phyloP scores from a whole-genome alignment of 2,888 invertebrate species.

The Trichopoda pennipes region DNA sequence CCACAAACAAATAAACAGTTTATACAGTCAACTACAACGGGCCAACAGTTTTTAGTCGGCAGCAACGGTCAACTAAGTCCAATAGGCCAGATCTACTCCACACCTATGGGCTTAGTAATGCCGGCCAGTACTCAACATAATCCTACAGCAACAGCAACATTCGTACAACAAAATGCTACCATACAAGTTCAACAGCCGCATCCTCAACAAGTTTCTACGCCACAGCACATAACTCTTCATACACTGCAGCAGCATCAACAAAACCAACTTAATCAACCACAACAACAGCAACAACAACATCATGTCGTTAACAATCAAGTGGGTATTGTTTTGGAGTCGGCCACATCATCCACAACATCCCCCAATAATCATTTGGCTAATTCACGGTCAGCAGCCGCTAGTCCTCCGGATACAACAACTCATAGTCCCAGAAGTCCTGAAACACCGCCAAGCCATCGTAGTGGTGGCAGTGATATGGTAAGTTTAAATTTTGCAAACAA shows the following conservation, averaged over 20 bases:
- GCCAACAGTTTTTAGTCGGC: conserved; percentile 87
- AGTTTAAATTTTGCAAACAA: conserved; percentile 20
- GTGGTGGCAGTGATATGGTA: conserved; percentile 81
- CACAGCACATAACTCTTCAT: conserved; percentile 69
- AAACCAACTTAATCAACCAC: conserved; percentile 58
- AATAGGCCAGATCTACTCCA: conserved; percentile 82
- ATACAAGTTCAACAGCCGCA: conserved; percentile 85
- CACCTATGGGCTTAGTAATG: conserved; percentile 80
- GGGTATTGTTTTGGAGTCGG: conserved; percentile 74
- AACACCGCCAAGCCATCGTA: conserved; percentile 79
- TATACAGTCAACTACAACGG: conserved; percentile 84
- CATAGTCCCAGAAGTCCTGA: conserved; percentile 88
- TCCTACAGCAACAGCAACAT: conserved; percentile 84
- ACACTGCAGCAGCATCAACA: conserved; percentile 63
- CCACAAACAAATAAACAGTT: conserved; percentile 88
- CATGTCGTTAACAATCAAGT: conserved; percentile 71
- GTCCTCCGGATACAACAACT: conserved; percentile 92
- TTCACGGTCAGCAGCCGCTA: conserved; percentile 81
- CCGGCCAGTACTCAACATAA: conserved; percentile 78
- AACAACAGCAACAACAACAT: conserved; percentile 63
- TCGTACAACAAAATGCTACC: conserved; percentile 92
- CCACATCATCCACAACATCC: conserved; percentile 67
- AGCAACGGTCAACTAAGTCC: conserved; percentile 90
- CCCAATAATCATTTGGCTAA: conserved; percentile 50
- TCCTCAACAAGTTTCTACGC: conserved; percentile 72